These are phyloP conservation scores for Origma solitaria DNA, from an alignment of 2,113 vertebrate species.

Conservation along the genomic window DNA sequence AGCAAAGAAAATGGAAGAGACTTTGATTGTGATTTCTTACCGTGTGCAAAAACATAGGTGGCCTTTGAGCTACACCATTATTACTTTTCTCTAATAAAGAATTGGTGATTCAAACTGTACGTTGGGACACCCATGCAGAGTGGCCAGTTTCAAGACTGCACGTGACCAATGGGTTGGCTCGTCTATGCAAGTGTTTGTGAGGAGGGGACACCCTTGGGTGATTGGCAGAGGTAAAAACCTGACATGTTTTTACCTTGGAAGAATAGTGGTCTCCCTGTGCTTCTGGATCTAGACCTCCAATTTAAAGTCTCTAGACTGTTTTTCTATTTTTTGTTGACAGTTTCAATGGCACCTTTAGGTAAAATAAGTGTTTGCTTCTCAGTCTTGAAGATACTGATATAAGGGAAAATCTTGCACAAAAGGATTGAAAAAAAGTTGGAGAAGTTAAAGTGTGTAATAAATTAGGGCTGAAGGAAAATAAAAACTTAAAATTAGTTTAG, in stretches of 20 bases:
- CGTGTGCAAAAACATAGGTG: not conserved
- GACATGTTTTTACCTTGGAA: not conserved
- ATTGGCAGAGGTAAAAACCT: not conserved
- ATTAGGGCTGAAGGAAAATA: not conserved
- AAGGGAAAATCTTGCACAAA: not conserved
- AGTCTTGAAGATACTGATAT: not conserved
- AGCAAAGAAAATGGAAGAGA: not conserved
- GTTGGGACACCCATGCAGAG: not conserved
- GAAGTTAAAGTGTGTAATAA: slow-evolving; percentile 4
- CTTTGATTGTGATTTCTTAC: not conserved
- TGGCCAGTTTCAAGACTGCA: not conserved
- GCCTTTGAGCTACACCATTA: not conserved
- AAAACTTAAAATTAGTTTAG: slow-evolving; percentile 34
- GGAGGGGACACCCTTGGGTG: not conserved
- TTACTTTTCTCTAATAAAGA: not conserved
- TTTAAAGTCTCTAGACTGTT: not conserved
- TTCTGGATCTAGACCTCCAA: not conserved
- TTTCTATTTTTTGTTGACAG: not conserved
- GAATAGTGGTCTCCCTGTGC: not conserved
- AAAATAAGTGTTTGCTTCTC: not conserved
- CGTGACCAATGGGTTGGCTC: not conserved
- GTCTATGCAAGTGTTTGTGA: not conserved
- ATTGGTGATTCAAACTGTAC: not conserved
- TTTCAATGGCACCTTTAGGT: not conserved
- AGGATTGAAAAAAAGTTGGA: not conserved